Evolutionary conservation across 23 tunicate species (phyloP), one percentile per base, ranked within the genome.

Genomic region (Halocynthia roretzi): DNA sequence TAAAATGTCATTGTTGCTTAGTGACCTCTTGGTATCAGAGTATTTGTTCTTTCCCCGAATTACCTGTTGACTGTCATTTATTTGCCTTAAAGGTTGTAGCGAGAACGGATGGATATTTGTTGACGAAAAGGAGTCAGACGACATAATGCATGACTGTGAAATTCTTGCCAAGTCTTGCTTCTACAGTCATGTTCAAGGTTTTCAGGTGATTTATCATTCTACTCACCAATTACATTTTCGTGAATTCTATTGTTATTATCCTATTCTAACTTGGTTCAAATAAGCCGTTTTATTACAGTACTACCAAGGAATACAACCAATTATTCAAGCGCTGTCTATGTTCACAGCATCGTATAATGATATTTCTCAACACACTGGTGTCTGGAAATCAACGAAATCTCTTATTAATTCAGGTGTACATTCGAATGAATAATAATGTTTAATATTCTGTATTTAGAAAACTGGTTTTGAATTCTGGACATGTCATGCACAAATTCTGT

Each of bases 121-220:
- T 23, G 69, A 72, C 61, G 93, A 82, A 82, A 64, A 87, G 19
- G 70, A 82, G 0, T 87, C 93, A 0, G 93, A 85, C 7, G 83
- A 65, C 15, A 20, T 87, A 7, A 75, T 87, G 93, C 93, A 87
- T 76, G 93, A 87, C 54, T 87, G 93, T 77, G 93, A 87, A 71
- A 81, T 87, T 63, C 82, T 87, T 86, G 93, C 93, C 14, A 87
- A 87, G 52, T 66, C 86, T 12, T 82, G 86, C 61, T 87, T 87
- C 66, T 87, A 87, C 71, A 78, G 83, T 55, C 70, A 80, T 17
- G 66, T 87, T 52, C 93, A 87, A 76, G 93, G 93, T 51, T 87
- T 87, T 76, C 93, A 87, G 85, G 91, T 86, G 5, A 7, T 51
- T 63, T 31, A 21, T n/a, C 44, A 31, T 31, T 31, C 44, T 31